Percentiles rank a stretch among this genome's conserved stretches.
These are phyloP conservation scores for Naso thynnoides DNA, from an alignment of 2,797 vertebrate genomes.

Conservation along the genomic window DNA sequence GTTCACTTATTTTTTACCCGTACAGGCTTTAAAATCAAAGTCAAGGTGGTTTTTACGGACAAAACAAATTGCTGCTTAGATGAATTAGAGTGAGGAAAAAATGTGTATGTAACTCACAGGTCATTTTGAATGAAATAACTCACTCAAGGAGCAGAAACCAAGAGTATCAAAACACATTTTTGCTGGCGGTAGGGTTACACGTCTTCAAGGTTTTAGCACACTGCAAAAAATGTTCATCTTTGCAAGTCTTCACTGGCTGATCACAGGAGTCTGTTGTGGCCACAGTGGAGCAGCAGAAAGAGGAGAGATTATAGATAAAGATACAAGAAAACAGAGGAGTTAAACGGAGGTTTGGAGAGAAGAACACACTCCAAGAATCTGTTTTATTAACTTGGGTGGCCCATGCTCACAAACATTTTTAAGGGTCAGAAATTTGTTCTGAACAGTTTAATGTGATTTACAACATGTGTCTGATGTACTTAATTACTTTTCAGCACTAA, in stretches of 20 bases:
- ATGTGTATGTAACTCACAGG: not conserved
- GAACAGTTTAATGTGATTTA: not conserved
- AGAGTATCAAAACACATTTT: not conserved
- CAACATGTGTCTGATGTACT: too few species aligned
- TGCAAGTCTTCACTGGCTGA: not conserved
- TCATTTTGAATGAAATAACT: not conserved
- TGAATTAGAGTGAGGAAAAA: not conserved
- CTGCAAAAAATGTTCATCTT: not conserved
- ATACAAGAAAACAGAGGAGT: too few species aligned
- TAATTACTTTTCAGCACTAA: too few species aligned
- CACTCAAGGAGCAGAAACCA: constrained; percentile 1
- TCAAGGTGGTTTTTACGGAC: not conserved
- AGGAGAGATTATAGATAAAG: too few species aligned
- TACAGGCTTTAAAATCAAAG: too few species aligned
- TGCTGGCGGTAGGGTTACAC: constrained; percentile 5
- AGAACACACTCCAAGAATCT: not conserved
- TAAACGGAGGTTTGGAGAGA: too few species aligned
- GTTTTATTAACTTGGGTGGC: not conserved
- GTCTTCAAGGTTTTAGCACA: constrained; percentile 20
- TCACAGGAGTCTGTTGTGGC: not conserved
- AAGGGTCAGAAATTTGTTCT: not conserved
- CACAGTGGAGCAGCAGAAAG: too few species aligned
- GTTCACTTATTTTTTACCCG: not conserved
- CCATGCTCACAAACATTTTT: not conserved
- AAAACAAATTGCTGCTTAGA: not conserved